Evolutionary conservation across 2,888 invertebrate species (phyloP), one percentile per base, ranked within the genome.

Genomic region (Lagria hirta): DNA sequence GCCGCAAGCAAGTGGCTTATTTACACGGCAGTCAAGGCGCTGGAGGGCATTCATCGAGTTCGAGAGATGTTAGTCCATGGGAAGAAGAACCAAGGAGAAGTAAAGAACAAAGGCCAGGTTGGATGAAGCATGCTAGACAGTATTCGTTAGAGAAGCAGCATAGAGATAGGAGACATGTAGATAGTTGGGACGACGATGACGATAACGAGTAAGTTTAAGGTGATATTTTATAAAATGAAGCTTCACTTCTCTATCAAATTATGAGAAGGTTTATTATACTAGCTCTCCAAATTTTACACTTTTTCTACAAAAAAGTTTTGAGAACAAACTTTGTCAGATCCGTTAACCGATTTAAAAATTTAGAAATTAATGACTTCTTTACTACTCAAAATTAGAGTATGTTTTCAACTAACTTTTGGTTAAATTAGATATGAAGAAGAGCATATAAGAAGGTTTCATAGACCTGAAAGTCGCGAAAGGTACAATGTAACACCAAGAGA

Each of bases 41-140:
- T n/a, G 64, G 66, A 23, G 63, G 68, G 10, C 73, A 71, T 55
- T 83, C 85, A 0, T 85, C 85, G 0, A 84, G 84, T 4, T 85
- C 86, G 0, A 75, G 88, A 0, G 88, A 89, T 64, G 81, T 83
- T 12, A 86, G 88, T 28, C 86, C 87, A 2, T 88, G 88, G 88
- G 87, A 88, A 48, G 88, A 88, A 53, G 74, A 78, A 49, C 76
- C 78, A 3, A 63, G 75, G 4, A 29, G 73, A 73, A 34, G 70
- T 72, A 52, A 45, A 17, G 55, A 35, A 60, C 69, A 49, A 66
- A 70, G 41, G 60, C 69, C 42, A 57, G 73, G 36, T 12, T 37
- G 42, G 69, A 72, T 53, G 70, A 74, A 52, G 57, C 70, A 56
- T 65, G 62, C 55, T 53, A 68, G 71, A 55, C 55, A 68, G 57